Conservation (phyloP, 2,113 vertebrate species). For the Cavia aperea region DNA sequence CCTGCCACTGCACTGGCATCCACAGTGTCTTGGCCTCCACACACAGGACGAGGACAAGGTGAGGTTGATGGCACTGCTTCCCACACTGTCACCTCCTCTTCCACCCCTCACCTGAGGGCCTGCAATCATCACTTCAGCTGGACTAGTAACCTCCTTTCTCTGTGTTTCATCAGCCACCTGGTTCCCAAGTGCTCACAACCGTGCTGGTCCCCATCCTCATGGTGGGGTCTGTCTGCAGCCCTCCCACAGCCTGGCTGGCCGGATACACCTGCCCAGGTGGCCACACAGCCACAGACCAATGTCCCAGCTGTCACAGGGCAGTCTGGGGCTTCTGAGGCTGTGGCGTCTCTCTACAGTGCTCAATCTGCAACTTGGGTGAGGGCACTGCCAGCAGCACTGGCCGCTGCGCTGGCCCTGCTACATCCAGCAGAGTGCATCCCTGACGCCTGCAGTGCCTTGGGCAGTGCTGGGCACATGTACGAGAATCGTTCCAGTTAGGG, state of each 20-base stretch:
- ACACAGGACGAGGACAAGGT: neutral
- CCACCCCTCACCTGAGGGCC: neutral
- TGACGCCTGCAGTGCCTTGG: too few species aligned
- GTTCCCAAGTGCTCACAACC: neutral
- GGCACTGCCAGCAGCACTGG: neutral
- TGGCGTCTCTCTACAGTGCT: neutral
- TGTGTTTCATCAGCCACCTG: neutral
- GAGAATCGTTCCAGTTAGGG: neutral
- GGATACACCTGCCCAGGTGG: neutral
- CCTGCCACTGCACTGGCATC: neutral
- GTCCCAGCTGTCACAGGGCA: neutral
- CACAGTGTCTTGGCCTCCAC: neutral
- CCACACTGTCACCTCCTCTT: fast-evolving
- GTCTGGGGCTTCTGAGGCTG: neutral
- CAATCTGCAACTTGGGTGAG: neutral
- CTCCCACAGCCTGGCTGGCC: neutral
- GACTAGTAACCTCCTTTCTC: neutral
- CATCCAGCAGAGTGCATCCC: neutral
- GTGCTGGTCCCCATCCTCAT: too few species aligned
- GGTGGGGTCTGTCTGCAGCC: neutral
- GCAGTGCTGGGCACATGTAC: neutral
- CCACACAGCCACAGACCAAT: neutral
- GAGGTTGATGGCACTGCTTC: neutral
- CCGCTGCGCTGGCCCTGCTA: neutral
- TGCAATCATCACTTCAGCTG: neutral